Conservation (phyloP, 2,113 vertebrate genomes). For the Toxostoma redivivum region DNA sequence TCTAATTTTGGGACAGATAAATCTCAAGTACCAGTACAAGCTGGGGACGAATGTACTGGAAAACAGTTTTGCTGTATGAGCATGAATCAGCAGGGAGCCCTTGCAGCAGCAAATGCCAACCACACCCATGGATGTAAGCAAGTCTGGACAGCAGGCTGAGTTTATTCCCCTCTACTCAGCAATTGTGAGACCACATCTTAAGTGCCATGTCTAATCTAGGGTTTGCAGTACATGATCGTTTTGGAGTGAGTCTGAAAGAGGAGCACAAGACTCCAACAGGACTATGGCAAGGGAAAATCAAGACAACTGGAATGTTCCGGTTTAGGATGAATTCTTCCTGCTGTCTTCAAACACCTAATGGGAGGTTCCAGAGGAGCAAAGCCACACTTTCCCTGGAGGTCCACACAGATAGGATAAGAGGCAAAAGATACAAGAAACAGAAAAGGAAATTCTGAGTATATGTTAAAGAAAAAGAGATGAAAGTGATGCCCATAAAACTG, state of each 20-base stretch:
- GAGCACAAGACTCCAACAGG: background rate
- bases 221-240: background rate
- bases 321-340: background rate
- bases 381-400: background rate
- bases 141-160: background rate
- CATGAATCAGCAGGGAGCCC: background rate
- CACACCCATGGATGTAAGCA: background rate
- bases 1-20: background rate
- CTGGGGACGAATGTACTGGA: fast-evolving
- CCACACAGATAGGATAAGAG: fast-evolving
- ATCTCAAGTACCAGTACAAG: background rate
- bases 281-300: background rate
- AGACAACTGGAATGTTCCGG: background rate
- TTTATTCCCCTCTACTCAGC: background rate
- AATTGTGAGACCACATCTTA: background rate
- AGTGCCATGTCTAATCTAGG: background rate
- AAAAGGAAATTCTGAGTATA: background rate
- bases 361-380: background rate
- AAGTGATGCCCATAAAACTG: background rate
- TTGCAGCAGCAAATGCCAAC: background rate
- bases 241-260: background rate
- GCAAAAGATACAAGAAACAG: background rate
- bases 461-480: background rate
- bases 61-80: background rate
- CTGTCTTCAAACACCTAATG: background rate